Evolutionary conservation across 2,797 vertebrate genomes (phyloP).

Genomic region (Knipowitschia caucasica): DNA sequence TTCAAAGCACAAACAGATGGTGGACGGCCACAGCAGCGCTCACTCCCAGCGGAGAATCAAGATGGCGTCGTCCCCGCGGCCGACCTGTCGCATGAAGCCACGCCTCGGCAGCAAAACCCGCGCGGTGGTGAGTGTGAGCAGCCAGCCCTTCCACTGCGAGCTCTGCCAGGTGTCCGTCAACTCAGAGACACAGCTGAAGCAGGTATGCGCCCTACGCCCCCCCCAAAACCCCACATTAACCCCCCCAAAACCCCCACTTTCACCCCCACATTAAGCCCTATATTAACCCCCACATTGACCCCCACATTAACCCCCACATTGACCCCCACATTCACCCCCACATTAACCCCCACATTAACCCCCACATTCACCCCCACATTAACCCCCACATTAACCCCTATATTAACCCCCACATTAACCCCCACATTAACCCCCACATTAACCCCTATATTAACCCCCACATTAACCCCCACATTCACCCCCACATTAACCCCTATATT

Average conservation of each 20-base stretch:
- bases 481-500: too few relatives aligned
- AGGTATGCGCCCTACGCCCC: conserved; percentile 71
- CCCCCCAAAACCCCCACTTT: neutral
- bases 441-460: too few relatives aligned
- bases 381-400: too few relatives aligned
- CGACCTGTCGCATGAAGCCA: conserved; percentile 78
- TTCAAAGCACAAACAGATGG: conserved; percentile 93
- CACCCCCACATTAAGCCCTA: too few relatives aligned
- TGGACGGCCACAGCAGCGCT: conserved; percentile 82
- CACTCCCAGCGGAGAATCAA: conserved; percentile 81
- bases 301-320: too few relatives aligned
- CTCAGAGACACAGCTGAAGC: conserved; percentile 95
- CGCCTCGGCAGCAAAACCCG: conserved; percentile 79
- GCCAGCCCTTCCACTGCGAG: conserved; percentile 87
- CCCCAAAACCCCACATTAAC: neutral
- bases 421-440: too few relatives aligned
- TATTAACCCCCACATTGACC: too few relatives aligned
- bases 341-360: too few relatives aligned
- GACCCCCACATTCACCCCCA: too few relatives aligned
- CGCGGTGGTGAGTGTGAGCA: conserved; percentile 67
- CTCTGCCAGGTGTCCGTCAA: conserved; percentile 96
- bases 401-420: too few relatives aligned
- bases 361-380: too few relatives aligned
- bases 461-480: too few relatives aligned
- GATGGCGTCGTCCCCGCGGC: conserved; percentile 72